Percentiles rank a stretch among this genome's conserved stretches.
These are phyloP conservation scores for Brachionus rubens DNA, from an alignment of 1,140 invertebrate genomes.

Conservation along the genomic window DNA sequence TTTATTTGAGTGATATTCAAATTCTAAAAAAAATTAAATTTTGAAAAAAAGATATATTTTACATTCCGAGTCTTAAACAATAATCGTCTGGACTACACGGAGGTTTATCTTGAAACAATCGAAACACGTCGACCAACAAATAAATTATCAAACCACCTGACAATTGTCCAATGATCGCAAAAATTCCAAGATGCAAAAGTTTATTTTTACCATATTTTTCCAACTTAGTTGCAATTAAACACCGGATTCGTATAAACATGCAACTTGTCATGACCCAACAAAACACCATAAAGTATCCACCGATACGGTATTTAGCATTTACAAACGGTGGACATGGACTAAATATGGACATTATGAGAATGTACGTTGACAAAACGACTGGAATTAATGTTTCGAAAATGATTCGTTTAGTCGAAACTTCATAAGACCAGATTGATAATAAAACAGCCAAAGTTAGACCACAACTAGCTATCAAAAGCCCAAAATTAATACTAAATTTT, in stretches of 20 bases:
- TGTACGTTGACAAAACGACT: neutral
- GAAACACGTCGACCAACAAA: conserved; percentile 4
- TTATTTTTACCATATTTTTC: conserved; percentile 25
- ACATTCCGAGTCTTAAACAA: neutral
- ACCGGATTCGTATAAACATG: conserved; percentile 9
- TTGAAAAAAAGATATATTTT: too few relatives aligned
- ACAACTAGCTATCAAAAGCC: neutral
- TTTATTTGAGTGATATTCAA: too few relatives aligned
- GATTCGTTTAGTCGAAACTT: conserved; percentile 7
- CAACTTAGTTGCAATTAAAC: conserved; percentile 27
- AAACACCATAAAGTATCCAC: conserved; percentile 14
- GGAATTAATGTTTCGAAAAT: neutral
- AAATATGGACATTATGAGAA: neutral
- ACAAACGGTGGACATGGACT: conserved; percentile 24
- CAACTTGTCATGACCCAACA: conserved; percentile 34
- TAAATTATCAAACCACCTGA: conserved; percentile 30
- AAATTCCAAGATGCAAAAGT: conserved; percentile 19
- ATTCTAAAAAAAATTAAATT: too few relatives aligned
- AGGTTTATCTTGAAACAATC: conserved; percentile 26
- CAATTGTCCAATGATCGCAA: conserved; percentile 27
- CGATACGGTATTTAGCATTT: neutral
- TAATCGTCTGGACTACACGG: conserved; percentile 22
- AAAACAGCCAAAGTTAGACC: conserved; percentile 29
- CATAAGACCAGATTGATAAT: conserved; percentile 34
- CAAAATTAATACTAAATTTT: neutral